These are phyloP conservation scores for Malurus alboscapulatus DNA, from an alignment of 2,113 vertebrate genomes.

Conservation along the genomic window DNA sequence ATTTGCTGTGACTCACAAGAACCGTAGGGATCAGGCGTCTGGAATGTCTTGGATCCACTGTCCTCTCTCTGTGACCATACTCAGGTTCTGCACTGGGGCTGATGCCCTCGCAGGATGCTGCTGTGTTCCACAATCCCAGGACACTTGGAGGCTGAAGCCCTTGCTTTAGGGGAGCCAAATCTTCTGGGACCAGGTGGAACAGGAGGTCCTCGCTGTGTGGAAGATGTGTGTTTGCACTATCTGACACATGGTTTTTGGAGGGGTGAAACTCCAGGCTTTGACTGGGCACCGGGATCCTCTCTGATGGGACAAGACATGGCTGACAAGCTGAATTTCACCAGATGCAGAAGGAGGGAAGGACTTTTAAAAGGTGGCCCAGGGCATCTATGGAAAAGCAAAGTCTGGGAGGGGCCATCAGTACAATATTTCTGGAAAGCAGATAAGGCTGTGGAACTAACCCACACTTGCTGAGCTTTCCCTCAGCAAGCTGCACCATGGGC, in stretches of 20 bases:
- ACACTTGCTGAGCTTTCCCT: not conserved
- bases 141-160: not conserved
- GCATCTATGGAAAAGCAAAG: not conserved
- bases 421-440: not conserved
- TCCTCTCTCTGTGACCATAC: not conserved
- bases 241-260: fast-evolving
- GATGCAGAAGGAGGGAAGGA: not conserved
- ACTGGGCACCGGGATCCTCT: not conserved
- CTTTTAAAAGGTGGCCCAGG: not conserved
- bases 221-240: not conserved
- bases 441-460: not conserved
- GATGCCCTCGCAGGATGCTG: not conserved
- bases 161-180: not conserved
- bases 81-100: not conserved
- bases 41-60: not conserved
- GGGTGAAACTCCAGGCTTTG: not conserved
- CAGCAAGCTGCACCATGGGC: not conserved
- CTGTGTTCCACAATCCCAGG: not conserved
- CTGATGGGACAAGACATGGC: not conserved
- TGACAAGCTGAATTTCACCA: not conserved
- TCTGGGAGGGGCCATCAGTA: not conserved
- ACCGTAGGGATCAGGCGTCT: not conserved
- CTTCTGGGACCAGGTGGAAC: not conserved
- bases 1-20: not conserved
- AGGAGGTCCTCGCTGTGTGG: not conserved